These are phyloP conservation scores for Phalacrocorax carbo DNA, from an alignment of 2,113 vertebrate species.

Conservation along the genomic window DNA sequence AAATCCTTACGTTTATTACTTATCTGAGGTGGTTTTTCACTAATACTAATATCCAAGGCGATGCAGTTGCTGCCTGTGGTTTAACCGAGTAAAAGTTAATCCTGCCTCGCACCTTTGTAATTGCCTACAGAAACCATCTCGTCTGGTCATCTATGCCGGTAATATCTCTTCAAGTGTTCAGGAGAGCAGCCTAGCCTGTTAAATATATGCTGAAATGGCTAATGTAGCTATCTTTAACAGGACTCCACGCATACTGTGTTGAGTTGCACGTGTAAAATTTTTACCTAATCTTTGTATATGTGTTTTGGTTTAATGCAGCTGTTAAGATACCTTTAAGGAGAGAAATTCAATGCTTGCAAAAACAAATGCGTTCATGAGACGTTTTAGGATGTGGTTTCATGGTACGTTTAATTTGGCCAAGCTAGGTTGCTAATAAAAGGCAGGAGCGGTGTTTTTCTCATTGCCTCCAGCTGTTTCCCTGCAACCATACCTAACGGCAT, in stretches of 20 bases:
- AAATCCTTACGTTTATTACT: accelerated
- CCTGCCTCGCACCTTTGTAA: background rate
- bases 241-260: accelerated
- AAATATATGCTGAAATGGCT: background rate
- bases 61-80: accelerated
- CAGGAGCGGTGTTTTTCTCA: background rate
- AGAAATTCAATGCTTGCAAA: background rate
- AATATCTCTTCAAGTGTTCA: background rate
- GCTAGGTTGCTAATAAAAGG: background rate
- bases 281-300: accelerated
- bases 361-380: accelerated
- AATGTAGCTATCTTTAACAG: background rate
- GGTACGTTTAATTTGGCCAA: background rate
- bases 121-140: accelerated
- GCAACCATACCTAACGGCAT: accelerated
- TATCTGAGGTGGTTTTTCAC: background rate
- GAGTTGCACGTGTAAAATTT: background rate
- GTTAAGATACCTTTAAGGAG: background rate
- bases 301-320: background rate
- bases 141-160: accelerated
- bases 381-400: background rate
- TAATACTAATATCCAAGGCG: accelerated
- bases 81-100: background rate
- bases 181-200: background rate
- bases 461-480: background rate